Evolutionary conservation across 2,888 invertebrate species (phyloP), one percentile per base, ranked within the genome.

Genomic region (Hermaeophaga mercurialis): DNA sequence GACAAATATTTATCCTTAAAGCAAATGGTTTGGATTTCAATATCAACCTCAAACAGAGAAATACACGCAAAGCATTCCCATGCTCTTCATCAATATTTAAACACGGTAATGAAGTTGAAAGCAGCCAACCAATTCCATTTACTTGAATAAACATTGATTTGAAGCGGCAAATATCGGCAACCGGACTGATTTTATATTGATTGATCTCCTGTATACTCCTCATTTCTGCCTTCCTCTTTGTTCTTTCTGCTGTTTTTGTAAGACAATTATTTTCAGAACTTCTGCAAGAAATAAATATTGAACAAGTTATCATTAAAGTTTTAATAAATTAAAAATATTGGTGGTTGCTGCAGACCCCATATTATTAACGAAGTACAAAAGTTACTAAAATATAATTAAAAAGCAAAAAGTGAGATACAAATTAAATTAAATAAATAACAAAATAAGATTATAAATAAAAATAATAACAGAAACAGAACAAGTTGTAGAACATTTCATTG

Each of bases 61-160:
- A 52, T 52, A 24, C 17, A 52, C 34, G 43, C 41, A 22, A 34
- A 39, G 43, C 43, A 24, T 38, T 34, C 6, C 52, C 33, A 15
- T 43, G 43, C 50, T 52, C 56, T 58, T 54, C 48, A 61, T 64
- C 68, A 69, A 71, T 71, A 70, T 71, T 71, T 71, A 68, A 68
- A 66, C 68, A 69, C 66, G 67, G 61, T 71, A 71, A 71, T 71
- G 71, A 71, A 65, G 63, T 60, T 62, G 58, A 62, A 61, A 64
- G 62, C 68, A 67, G 67, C 68, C 67, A 68, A 68, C 67, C 68
- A 66, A 66, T 68, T 65, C 67, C 67, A 69, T 70, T 68, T 67
- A 66, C 59, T 65, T 66, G 64, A 67, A 70, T 70, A 70, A 71
- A 71, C 68, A 70, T 69, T 70, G 66, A 70, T 70, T 71, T 66